Conservation (phyloP, 2,797 vertebrate genomes). For the Vespertilio murinus region DNA sequence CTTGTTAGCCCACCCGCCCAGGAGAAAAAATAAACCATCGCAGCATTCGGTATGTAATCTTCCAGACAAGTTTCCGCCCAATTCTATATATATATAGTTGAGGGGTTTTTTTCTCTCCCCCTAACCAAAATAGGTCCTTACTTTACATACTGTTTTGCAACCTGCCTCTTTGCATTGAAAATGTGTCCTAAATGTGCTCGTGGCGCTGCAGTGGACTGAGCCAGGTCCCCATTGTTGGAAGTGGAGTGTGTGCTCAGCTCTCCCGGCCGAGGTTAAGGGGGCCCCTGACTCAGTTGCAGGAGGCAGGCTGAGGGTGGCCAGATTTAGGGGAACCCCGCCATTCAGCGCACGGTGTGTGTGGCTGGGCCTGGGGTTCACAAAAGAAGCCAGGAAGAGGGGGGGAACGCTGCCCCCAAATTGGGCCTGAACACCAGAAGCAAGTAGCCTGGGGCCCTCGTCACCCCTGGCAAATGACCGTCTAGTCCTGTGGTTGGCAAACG, state of each 20-base stretch:
- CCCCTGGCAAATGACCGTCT: background rate
- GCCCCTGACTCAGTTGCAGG: fast-evolving
- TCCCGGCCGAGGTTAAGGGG: background rate
- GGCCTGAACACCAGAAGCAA: background rate
- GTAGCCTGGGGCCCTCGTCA: background rate
- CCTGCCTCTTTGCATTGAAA: conserved; percentile 59
- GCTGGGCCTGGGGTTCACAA: fast-evolving
- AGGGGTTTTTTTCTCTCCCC: background rate
- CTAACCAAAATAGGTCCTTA: conserved; percentile 55
- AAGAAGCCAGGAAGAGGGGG: background rate
- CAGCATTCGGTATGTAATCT: background rate
- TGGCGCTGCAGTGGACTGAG: background rate
- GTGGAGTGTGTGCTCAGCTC: background rate
- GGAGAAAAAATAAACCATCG: background rate
- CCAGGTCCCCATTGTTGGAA: conserved; percentile 15
- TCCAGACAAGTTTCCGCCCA: conserved; percentile 25
- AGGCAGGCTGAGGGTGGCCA: background rate
- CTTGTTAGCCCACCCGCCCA: conserved; percentile 33
- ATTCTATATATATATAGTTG: background rate
- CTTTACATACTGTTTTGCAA: conserved; percentile 61
- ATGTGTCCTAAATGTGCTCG: background rate
- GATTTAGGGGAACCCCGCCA: background rate
- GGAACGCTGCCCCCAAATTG: background rate
- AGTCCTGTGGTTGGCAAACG: too few relatives aligned
- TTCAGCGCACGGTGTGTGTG: background rate